Base-by-base conservation (phyloP, 2,888 invertebrate genomes). In the Tridacna gigas region DNA sequence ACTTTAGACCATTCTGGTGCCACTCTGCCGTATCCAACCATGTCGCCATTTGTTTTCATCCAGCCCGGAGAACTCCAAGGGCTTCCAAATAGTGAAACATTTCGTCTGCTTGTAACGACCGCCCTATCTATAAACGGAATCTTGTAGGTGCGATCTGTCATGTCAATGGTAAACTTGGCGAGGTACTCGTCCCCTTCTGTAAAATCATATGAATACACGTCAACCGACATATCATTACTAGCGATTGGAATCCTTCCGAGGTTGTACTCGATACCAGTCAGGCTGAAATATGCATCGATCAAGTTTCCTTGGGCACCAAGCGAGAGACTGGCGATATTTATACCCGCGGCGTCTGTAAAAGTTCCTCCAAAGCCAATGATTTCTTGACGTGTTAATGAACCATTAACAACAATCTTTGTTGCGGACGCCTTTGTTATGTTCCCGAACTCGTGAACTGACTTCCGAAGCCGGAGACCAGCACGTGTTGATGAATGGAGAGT, bases 361-460 rank as follows among this genome's bases (percentile, higher is more conserved):
- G 98, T 97, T 0, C 97, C 98, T 0, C 98, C 98, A 94, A 97
- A 98, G 0, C 98, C 98, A 85, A 96, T 94, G 26, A 98, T 97
- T 37, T 92, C 95, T 94, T 98, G 98, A 91, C 95, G 96, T 0
- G 81, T 91, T 28, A 73, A 22, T 20, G 56, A 20, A 20, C 5
- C 56, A 20, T 65, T 60, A n/a, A 79, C 79, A 22, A 81, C 74
- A 26, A 71, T 48, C 26, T 81, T 28, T 2, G 75, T 26, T 20
- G 26, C 25, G 1, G 26, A 9, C 25, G 26, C 25, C 11, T 60
- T 20, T 56, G 4, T 20, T 67, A 20, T 18, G 51, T 22, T 12
- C 67, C 63, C 20, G 75, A 81, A 13, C 63, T 69, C 22, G 78
- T 80, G 9, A 45, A n/a, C 22, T 60, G 66, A n/a, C 48, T 37